Evolutionary conservation across 2,797 vertebrate genomes (phyloP).

Genomic region (Xenops minutus): DNA sequence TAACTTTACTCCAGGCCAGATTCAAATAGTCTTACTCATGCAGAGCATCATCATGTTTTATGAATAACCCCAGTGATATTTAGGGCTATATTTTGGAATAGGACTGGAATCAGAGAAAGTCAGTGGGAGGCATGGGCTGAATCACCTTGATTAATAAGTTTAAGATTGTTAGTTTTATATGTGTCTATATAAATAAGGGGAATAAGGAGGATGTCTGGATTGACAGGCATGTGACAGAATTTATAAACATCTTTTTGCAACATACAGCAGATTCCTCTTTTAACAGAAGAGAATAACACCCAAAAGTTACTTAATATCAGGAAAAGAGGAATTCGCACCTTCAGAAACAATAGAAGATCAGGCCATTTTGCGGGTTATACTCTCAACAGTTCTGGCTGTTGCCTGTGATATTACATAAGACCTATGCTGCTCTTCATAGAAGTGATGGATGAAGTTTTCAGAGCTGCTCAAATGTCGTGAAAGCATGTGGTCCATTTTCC

Average conservation of each 20-base stretch:
- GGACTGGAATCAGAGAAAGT: slow-evolving; percentile 36
- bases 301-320: slow-evolving; percentile 47
- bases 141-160: slow-evolving; percentile 65
- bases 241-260: slow-evolving; percentile 23
- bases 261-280: not conserved
- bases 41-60: slow-evolving; percentile 35
- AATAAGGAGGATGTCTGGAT: slow-evolving; percentile 7
- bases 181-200: slow-evolving; percentile 4
- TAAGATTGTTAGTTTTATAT: not conserved
- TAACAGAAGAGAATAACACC: slow-evolving; percentile 18
- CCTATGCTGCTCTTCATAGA: not conserved
- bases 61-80: slow-evolving; percentile 61
- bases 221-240: slow-evolving; percentile 1
- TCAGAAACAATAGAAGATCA: slow-evolving; percentile 44
- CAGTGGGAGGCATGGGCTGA: slow-evolving; percentile 49
- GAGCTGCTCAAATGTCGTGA: slow-evolving; percentile 44
- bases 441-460: slow-evolving; percentile 52
- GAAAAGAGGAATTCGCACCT: slow-evolving; percentile 57
- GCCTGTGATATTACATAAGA: slow-evolving; percentile 26
- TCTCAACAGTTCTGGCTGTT: slow-evolving; percentile 34
- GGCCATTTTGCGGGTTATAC: slow-evolving; percentile 2
- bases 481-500: slow-evolving; percentile 32
- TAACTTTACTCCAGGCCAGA: slow-evolving; percentile 54
- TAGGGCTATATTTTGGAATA: slow-evolving; percentile 42
- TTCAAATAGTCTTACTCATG: slow-evolving; percentile 55